Evolutionary conservation across 2,888 invertebrate species (phyloP).

Genomic region (Microdon myrmicae): DNA sequence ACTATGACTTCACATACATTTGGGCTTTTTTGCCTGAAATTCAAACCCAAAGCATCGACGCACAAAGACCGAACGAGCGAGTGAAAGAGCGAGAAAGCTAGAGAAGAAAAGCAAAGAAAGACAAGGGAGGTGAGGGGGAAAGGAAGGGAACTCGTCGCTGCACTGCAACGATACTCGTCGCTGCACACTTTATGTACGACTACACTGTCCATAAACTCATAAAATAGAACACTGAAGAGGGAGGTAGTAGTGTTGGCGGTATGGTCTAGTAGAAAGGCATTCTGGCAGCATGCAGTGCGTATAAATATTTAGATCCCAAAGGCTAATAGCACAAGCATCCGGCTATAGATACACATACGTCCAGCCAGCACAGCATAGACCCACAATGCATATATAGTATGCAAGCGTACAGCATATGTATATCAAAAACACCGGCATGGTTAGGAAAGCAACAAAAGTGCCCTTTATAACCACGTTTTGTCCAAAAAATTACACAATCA

Average conservation of each 20-base stretch:
- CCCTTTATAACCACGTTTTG: slow-evolving; percentile 10
- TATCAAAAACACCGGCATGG: background rate
- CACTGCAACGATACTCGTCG: slow-evolving; percentile 11
- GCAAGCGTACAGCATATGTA: no score
- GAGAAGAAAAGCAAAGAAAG: no score
- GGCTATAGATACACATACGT: background rate
- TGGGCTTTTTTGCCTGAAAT: slow-evolving; percentile 9
- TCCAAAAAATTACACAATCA: slow-evolving; percentile 16
- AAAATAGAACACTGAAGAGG: no score
- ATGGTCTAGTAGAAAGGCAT: no score
- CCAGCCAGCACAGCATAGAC: no score
- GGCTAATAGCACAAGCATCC: slow-evolving; percentile 3
- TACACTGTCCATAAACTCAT: slow-evolving; percentile 19
- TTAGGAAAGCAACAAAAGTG: slow-evolving; percentile 9
- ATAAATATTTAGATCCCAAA: slow-evolving; percentile 19
- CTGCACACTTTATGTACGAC: no score
- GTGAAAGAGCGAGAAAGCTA: no score
- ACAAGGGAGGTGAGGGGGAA: no score
- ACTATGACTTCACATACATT: slow-evolving; percentile 1
- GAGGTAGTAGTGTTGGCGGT: no score
- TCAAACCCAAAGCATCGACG: slow-evolving; percentile 13
- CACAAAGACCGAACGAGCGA: no score
- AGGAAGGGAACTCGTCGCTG: slow-evolving; percentile 11
- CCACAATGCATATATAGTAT: no score
- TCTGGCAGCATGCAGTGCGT: background rate